phyloP scores from a whole-genome alignment of 2,888 invertebrate species.

The Aphrophora alni region DNA sequence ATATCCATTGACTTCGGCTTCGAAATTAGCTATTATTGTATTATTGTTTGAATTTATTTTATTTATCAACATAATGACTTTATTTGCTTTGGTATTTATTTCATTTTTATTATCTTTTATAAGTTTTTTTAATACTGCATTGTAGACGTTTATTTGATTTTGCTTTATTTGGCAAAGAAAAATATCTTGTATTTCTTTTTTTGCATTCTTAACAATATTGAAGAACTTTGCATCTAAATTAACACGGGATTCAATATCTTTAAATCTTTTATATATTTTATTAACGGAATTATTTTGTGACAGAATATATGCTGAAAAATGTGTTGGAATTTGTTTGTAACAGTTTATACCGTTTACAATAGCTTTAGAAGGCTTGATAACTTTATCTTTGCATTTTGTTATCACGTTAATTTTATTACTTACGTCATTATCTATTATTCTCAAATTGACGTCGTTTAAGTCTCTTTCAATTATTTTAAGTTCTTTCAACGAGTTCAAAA shows the following conservation, averaged over 20 bases:
- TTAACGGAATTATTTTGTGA: not conserved
- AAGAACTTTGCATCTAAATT: not conserved
- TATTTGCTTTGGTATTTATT: not conserved
- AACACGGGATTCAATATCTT: not conserved
- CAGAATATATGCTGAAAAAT: not conserved
- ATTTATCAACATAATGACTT: not conserved
- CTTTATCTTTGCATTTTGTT: not conserved
- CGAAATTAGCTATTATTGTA: not conserved
- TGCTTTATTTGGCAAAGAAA: not conserved
- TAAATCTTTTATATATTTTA: too few species aligned
- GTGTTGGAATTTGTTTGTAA: not conserved
- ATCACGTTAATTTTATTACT: not conserved
- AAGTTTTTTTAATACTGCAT: too few species aligned
- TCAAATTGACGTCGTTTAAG: too few species aligned
- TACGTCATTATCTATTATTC: not conserved
- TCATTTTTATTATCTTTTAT: too few species aligned
- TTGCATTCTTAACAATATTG: not conserved
- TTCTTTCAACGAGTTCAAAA: too few species aligned
- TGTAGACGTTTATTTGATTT: too few species aligned
- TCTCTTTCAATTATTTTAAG: too few species aligned
- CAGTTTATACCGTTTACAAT: not conserved
- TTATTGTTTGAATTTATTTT: not conserved
- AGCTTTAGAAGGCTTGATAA: not conserved
- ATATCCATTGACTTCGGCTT: not conserved
- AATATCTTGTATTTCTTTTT: not conserved